phyloP scores from a whole-genome alignment of 2,797 vertebrate species.

The Alauda arvensis region DNA sequence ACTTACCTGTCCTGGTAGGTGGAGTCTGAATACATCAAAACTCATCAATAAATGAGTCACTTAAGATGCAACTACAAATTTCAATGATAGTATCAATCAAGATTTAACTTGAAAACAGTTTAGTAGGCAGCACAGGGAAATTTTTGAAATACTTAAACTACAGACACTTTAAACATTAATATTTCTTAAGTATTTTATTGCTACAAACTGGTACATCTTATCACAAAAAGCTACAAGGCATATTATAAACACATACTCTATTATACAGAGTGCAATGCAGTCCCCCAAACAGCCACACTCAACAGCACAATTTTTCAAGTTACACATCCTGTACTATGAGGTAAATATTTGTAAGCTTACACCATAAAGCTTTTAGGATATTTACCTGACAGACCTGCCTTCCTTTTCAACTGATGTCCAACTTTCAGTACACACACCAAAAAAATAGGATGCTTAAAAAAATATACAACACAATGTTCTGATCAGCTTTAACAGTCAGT shows the following conservation, averaged over 20 bases:
- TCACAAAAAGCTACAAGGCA: conserved; percentile 70
- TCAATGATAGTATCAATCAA: neutral
- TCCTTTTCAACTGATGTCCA: conserved; percentile 59
- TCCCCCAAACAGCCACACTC: conserved; percentile 64
- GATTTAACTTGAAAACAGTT: neutral
- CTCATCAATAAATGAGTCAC: neutral
- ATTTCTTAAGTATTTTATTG: conserved; percentile 70
- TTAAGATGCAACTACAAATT: neutral
- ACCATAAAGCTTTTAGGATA: conserved; percentile 41
- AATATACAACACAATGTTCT: conserved; percentile 72
- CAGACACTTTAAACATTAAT: conserved; percentile 14
- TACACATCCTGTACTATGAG: conserved; percentile 53
- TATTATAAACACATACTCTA: conserved; percentile 66
- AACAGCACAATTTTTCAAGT: conserved; percentile 62
- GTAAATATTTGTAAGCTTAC: conserved; percentile 46
- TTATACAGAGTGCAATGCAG: conserved; percentile 66
- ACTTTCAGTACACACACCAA: conserved; percentile 65
- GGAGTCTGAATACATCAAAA: neutral
- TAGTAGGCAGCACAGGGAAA: neutral
- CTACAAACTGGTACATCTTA: conserved; percentile 72
- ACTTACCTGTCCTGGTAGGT: neutral
- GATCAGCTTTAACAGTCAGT: conserved; percentile 63
- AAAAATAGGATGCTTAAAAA: conserved; percentile 73
- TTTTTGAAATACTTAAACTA: neutral
- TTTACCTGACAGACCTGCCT: conserved; percentile 53